Conservation (phyloP, 2,113 vertebrate genomes). For the Halichoeres trimaculatus region DNA sequence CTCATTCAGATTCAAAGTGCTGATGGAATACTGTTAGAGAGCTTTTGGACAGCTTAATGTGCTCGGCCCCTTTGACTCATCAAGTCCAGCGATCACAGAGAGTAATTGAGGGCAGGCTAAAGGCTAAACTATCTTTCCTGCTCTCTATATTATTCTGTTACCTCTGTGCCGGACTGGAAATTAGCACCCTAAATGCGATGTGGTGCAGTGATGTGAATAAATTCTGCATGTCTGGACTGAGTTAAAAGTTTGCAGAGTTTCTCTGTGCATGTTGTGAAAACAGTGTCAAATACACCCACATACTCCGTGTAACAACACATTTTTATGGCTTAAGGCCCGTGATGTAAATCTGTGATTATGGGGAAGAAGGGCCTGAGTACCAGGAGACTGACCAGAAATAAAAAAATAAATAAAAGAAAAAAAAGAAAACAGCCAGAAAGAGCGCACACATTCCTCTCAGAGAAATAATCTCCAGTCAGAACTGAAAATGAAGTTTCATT, state of each 20-base stretch:
- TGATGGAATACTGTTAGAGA: slow-evolving; percentile 59
- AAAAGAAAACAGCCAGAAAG: not conserved
- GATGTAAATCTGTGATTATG: not conserved
- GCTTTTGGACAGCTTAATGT: slow-evolving; percentile 68
- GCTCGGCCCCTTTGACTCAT: slow-evolving; percentile 68
- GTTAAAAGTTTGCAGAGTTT: not conserved
- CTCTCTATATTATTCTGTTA: slow-evolving; percentile 53
- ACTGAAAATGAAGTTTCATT: not conserved
- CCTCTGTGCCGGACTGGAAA: slow-evolving; percentile 54
- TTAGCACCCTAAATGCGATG: slow-evolving; percentile 34
- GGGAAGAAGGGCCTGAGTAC: not conserved
- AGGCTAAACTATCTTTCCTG: slow-evolving; percentile 72
- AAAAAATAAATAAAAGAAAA: not conserved
- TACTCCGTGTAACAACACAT: not conserved
- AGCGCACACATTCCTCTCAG: not conserved
- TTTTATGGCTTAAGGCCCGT: slow-evolving; percentile 3
- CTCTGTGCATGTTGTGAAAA: not conserved
- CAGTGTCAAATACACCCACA: slow-evolving; percentile 20
- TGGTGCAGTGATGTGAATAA: slow-evolving; percentile 33
- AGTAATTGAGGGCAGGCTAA: slow-evolving; percentile 70
- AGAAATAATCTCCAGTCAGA: not conserved
- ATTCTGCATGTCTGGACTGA: slow-evolving; percentile 11
- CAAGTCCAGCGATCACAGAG: slow-evolving; percentile 59
- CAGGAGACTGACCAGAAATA: not conserved
- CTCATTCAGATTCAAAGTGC: slow-evolving; percentile 44